Evolutionary conservation across 2,797 vertebrate genomes (phyloP).

Genomic region (Pristis pectinata): DNA sequence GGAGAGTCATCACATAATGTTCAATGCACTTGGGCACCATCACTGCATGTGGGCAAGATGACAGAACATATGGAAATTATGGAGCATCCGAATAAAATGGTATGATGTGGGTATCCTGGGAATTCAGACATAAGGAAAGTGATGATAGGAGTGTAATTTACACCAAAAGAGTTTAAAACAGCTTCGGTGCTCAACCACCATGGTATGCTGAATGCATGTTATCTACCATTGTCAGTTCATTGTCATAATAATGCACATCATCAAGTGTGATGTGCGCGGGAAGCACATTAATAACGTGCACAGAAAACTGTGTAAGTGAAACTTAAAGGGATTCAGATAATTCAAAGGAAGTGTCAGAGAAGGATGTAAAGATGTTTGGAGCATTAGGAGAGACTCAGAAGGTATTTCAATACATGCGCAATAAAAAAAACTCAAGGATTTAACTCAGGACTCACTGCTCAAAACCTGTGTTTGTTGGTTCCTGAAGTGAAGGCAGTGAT

Average conservation of each 20-base stretch:
- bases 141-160: background rate
- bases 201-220: background rate
- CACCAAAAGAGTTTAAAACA: background rate
- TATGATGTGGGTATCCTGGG: slow-evolving; percentile 2
- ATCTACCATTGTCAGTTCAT: background rate
- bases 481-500: background rate
- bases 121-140: background rate
- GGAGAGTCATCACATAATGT: background rate
- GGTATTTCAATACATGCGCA: background rate
- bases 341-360: background rate
- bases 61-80: background rate
- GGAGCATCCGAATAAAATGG: background rate
- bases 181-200: background rate
- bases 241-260: background rate
- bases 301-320: background rate
- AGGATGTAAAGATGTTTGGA: background rate
- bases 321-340: background rate
- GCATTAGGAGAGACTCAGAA: background rate
- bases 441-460: background rate
- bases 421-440: background rate
- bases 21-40: slow-evolving; percentile 22
- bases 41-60: background rate
- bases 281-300: background rate
- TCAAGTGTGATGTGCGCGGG: background rate
- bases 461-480: background rate